Evolutionary conservation across 2,888 invertebrate genomes (phyloP).

Genomic region (Plebejus anna): DNA sequence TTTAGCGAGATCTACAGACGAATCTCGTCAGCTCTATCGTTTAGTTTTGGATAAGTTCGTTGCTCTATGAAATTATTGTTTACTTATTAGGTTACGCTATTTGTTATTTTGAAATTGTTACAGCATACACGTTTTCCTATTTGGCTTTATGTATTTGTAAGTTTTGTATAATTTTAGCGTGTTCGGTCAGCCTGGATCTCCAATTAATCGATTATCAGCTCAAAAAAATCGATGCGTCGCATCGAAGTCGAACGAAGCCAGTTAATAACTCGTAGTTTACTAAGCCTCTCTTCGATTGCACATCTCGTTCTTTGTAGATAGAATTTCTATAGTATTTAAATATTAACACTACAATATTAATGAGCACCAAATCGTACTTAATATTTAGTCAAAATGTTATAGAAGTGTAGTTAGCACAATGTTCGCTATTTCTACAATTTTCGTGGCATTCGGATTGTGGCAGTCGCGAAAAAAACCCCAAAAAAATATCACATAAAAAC

Average conservation of each 20-base stretch:
- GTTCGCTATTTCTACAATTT: constrained; percentile 50
- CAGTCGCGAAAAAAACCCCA: not conserved
- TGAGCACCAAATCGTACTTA: constrained; percentile 80
- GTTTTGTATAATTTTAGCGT: constrained; percentile 6
- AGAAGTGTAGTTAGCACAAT: constrained; percentile 57
- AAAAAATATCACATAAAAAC: not conserved
- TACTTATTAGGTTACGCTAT: constrained; percentile 5
- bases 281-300: constrained; percentile 58
- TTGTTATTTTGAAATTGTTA: constrained; percentile 19
- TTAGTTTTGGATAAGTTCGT: constrained; percentile 15
- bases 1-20: not conserved
- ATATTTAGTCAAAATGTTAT: constrained; percentile 76
- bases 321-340: constrained; percentile 65
- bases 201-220: constrained; percentile 14
- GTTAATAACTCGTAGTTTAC: constrained; percentile 35
- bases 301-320: constrained; percentile 68
- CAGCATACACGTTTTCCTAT: constrained; percentile 11
- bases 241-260: constrained; percentile 31
- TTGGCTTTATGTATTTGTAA: constrained; percentile 19
- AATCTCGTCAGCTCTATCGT: constrained; percentile 10
- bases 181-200: constrained; percentile 4
- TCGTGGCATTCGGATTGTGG: constrained; percentile 34
- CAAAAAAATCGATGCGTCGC: constrained; percentile 1
- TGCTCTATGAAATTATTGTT: constrained; percentile 17
- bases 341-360: constrained; percentile 71